These are phyloP conservation scores for Trilocha varians DNA, from an alignment of 2,888 invertebrate species.

Conservation along the genomic window DNA sequence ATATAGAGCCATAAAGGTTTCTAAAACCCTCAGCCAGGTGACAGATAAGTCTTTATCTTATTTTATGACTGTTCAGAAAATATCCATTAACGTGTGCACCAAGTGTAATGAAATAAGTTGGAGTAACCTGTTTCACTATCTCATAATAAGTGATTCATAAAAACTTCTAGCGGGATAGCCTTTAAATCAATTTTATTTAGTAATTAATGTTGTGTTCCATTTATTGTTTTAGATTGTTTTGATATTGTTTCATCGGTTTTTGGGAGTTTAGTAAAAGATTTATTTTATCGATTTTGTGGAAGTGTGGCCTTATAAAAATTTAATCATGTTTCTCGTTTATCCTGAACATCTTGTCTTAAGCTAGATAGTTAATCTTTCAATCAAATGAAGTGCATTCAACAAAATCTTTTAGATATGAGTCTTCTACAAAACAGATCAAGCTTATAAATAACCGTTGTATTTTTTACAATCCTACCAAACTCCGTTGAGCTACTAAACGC, in stretches of 20 bases:
- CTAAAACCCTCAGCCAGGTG: not conserved
- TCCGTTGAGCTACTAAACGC: constrained; percentile 64
- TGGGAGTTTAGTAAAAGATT: too few species aligned
- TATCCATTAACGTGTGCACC: constrained; percentile 20
- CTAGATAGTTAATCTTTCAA: too few species aligned
- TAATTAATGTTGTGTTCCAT: not conserved
- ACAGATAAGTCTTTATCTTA: not conserved
- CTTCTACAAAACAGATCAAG: too few species aligned
- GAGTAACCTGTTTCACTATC: constrained; percentile 22
- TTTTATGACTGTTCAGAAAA: constrained; percentile 4
- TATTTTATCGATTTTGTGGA: too few species aligned
- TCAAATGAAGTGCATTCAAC: too few species aligned
- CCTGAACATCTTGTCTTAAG: too few species aligned
- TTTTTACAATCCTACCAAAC: constrained; percentile 53
- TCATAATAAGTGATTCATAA: constrained; percentile 35
- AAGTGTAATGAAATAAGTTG: constrained; percentile 20
- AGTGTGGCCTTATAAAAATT: too few species aligned
- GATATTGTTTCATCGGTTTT: too few species aligned
- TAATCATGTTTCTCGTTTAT: too few species aligned
- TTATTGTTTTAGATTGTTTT: too few species aligned
- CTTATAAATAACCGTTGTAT: too few species aligned
- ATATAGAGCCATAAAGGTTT: not conserved
- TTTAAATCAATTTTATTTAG: constrained; percentile 44
- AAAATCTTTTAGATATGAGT: too few species aligned
- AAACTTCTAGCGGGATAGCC: constrained; percentile 32